Conservation (phyloP, 2,888 invertebrate species). For the Odontocerum albicorne region DNA sequence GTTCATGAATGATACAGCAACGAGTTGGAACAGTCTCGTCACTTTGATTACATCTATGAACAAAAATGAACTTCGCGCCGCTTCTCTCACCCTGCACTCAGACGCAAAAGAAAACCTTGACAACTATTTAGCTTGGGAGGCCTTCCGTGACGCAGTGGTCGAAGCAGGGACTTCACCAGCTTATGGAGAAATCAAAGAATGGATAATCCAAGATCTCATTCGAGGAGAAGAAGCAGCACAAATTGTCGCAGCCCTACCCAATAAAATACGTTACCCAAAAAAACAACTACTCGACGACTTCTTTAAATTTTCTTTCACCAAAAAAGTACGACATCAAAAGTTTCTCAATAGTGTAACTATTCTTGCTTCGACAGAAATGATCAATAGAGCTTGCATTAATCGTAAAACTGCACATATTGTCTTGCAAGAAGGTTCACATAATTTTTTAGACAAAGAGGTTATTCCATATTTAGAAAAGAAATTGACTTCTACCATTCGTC, state of each 20-base stretch:
- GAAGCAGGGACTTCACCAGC: slow-evolving; percentile 71
- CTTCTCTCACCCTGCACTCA: slow-evolving; percentile 5
- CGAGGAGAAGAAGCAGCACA: slow-evolving; percentile 60
- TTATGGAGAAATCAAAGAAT: slow-evolving; percentile 60
- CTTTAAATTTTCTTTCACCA: slow-evolving; percentile 59
- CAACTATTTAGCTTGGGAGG: slow-evolving; percentile 58
- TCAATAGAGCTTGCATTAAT: slow-evolving; percentile 63
- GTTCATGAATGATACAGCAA: slow-evolving; percentile 47
- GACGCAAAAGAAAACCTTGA: slow-evolving; percentile 49
- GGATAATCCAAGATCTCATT: slow-evolving; percentile 60
- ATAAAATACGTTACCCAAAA: slow-evolving; percentile 62
- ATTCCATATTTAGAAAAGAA: slow-evolving; percentile 61
- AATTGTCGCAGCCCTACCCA: slow-evolving; percentile 57
- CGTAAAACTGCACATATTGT: slow-evolving; percentile 53
- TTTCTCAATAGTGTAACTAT: slow-evolving; percentile 60
- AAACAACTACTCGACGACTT: slow-evolving; percentile 62
- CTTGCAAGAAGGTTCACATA: too few relatives aligned
- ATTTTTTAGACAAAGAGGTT: slow-evolving; percentile 58
- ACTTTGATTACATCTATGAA: slow-evolving; percentile 53
- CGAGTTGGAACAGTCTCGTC: slow-evolving; percentile 52
- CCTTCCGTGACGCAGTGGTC: slow-evolving; percentile 66
- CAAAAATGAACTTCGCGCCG: slow-evolving; percentile 43
- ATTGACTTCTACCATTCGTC: slow-evolving; percentile 56
- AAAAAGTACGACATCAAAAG: slow-evolving; percentile 55
- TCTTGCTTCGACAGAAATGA: slow-evolving; percentile 61